Base-by-base conservation (phyloP, 2,888 invertebrate genomes). In the Drosophila sordidula region DNA sequence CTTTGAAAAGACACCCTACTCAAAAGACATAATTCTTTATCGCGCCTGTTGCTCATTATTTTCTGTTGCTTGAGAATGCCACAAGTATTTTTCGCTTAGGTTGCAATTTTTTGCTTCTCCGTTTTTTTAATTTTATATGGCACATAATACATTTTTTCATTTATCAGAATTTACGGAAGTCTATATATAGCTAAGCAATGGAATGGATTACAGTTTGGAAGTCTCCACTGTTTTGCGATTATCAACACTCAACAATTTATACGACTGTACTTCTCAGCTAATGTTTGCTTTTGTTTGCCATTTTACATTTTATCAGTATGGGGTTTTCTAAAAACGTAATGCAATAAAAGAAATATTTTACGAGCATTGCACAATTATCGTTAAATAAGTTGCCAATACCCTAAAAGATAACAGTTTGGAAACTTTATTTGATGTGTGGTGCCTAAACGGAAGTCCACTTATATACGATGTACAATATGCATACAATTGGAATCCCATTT, bases 21-120 rank as follows among this genome's bases (percentile, higher is more conserved):
- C 12, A 14, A 14, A 32, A 25, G 4, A 5, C n/a, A 41, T 4
- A 46, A 32, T 42, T 38, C 46, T 47, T 59, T 70, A 56, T 76
- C 55, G 41, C 29, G 56, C 57, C 67, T 74, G 74, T 74, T 74
- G 67, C 72, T 54, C 41, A 42, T 18, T 18, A 2, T 18, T 18
- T 18, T 1, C 67, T 74, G 74, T 74, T 74, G 62, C 47, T 41
- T 14, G 3, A 45, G 38, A 44, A 36, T 38, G 42, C 11, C 41
- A 39, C 11, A 44, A 54, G 36, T 41, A 22, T 26, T 34, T 29
- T 51, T 16, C 29, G 14, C 34, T 26, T 51, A 29, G 22, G 3
- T 62, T 50, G 34, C 34, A 34, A 1, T 0, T 34, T 34, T 34
- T 34, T 4, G 12, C 32, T 58, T 18, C 3, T 22, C 3, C 0